These are phyloP conservation scores for Epizoanthus rinbou DNA, from an alignment of 92 coral and sea anemone genomes.

Conservation along the genomic window DNA sequence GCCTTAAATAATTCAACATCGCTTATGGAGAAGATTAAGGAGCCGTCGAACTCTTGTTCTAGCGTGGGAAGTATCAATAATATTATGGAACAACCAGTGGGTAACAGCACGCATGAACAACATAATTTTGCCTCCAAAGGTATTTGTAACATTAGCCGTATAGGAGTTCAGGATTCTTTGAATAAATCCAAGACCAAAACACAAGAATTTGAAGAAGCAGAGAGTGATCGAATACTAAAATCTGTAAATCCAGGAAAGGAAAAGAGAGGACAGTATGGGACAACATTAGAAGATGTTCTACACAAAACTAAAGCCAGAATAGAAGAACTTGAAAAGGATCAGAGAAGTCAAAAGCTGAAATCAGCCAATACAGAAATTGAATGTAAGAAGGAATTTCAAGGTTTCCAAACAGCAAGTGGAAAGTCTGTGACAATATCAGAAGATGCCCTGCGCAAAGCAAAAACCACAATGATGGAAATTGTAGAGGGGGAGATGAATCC, in stretches of 20 bases:
- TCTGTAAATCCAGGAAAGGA: not conserved
- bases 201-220: not conserved
- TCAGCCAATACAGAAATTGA: not conserved
- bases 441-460: constrained; percentile 30
- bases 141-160: not conserved
- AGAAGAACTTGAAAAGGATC: constrained; percentile 2
- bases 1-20: constrained; percentile 22
- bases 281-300: constrained; percentile 43
- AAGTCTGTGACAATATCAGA: not conserved
- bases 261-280: constrained; percentile 9
- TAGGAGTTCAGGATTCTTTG: constrained; percentile 66
- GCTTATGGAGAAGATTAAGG: constrained; percentile 17
- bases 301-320: constrained; percentile 46
- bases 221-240: not conserved
- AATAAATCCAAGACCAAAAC: constrained; percentile 50
- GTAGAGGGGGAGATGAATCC: not conserved
- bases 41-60: not conserved
- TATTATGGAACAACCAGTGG: not conserved
- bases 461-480: constrained; percentile 7
- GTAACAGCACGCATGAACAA: not conserved
- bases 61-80: not conserved
- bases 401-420: constrained; percentile 57
- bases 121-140: not conserved
- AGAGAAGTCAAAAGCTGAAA: not conserved
- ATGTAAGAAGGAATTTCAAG: not conserved